Evolutionary conservation across 2,888 invertebrate species (phyloP).

Genomic region (Bombyx huttoni): DNA sequence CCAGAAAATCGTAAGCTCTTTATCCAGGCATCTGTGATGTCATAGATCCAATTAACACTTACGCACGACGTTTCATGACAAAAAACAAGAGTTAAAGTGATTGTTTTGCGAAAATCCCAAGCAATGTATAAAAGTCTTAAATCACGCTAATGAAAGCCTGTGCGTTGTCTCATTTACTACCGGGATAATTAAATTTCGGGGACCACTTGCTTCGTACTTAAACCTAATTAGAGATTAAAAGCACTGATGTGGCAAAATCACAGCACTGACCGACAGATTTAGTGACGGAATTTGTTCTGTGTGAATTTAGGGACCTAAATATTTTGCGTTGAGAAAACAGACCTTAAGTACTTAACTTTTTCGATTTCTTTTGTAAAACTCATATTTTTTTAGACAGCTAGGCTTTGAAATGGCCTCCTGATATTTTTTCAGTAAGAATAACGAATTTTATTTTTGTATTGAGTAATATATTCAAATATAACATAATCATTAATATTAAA

Average conservation of each 20-base stretch:
- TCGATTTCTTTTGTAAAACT: background rate
- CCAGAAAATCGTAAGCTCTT: too few species aligned
- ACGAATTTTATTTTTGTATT: too few species aligned
- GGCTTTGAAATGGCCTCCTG: background rate
- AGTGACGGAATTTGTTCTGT: background rate
- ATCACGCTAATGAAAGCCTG: conserved; percentile 24
- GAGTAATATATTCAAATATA: too few species aligned
- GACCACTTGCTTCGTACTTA: conserved; percentile 20
- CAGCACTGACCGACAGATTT: background rate
- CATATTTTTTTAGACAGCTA: background rate
- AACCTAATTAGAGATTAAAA: conserved; percentile 20
- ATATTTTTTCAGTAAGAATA: too few species aligned
- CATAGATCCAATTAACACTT: too few species aligned
- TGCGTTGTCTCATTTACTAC: conserved; percentile 18
- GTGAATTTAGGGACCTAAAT: background rate
- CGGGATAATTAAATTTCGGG: conserved; percentile 24
- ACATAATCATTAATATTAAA: too few species aligned
- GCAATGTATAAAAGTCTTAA: conserved; percentile 15
- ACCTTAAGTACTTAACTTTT: background rate
- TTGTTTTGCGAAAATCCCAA: background rate
- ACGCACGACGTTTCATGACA: too few species aligned
- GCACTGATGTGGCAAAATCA: conserved; percentile 14
- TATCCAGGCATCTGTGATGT: too few species aligned
- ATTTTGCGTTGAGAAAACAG: background rate
- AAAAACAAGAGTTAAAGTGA: too few species aligned